Evolutionary conservation across 1,140 invertebrate species (phyloP), one percentile per base, ranked within the genome.

Genomic region (Oscheius sp.): DNA sequence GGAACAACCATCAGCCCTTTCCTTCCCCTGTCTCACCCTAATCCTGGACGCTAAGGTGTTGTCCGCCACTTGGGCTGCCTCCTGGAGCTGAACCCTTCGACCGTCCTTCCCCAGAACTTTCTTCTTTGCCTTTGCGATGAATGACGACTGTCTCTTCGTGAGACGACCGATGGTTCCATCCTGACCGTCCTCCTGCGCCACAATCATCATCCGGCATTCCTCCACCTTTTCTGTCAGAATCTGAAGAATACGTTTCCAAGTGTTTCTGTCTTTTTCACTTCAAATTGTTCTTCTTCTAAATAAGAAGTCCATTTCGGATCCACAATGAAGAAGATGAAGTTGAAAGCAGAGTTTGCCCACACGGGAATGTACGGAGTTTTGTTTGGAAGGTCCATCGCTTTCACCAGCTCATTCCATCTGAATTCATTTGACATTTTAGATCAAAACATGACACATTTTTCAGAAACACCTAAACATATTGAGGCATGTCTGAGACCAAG

Each of bases 271-370:
- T 42, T 10, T 7, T 10, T 42, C n/a, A 59, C 23, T 59, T 0
- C 13, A 59, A 45, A 23, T 18, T 18, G 15, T 10, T 63, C 32
- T 15, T 63, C 61, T 32, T 1, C 61, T 10, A 63, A n/a, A 10
- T 32, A 34, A 7, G 10, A 7, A 34, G 61, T 63, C 61, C 61
- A 63, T 34, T 63, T 63, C 10, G 61, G 61, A 63, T 63, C 61
- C 4, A 32, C 32, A 13, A 63, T 34, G 26, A 32, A 1, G 32
- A n/a, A 13, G 18, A 63, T 63, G 31, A 63, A 63, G 1, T 63
- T 63, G 31, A 63, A 63, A n/a, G 29, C 61, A 10, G 20, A n/a
- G 18, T 63, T 34, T 0, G 61, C 61, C 61, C 61, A 63, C 10
- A 63, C 36, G 32, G 61, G 61, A n/a, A 63, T 13, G 31, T 63